Evolutionary conservation across 2,797 vertebrate species (phyloP), one percentile per base, ranked within the genome.

Genomic region (Pangasius larnaudii): DNA sequence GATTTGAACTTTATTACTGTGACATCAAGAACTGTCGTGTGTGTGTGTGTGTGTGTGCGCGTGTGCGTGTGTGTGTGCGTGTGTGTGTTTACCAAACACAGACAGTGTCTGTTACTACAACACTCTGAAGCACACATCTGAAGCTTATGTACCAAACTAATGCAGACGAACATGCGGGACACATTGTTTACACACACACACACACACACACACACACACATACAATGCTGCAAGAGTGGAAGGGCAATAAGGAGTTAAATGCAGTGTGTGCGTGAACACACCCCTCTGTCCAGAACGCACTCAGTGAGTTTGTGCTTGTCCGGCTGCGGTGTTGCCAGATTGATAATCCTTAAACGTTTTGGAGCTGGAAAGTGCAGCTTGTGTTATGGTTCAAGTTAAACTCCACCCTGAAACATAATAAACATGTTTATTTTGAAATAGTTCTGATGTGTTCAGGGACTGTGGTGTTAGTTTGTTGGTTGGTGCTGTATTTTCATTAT

Each of bases 51-150:
- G 30, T 90, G 39, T 27, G 46, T 58, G 77, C 24, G 30, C 46
- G 81, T 46, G 58, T 84, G 33, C 91, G 91, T 92, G 58, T 84
- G 30, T 90, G 39, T 27, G 46, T 58, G 77, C 24, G 30, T 63
- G 81, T 46, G 58, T 84, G 33, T 91, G 91, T 92, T 91, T 92
- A 91, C 90, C 85, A 86, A 92, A 91, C 87, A 91, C 88, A 93
- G 89, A 88, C 79, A 86, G 85, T 86, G 90, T 84, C 78, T 83
- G 85, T 91, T 91, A 89, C 90, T 90, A 84, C 89, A 87, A 61
- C 87, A 87, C 67, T 83, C 82, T 69, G 51, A 59, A 80, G 30
- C 33, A 42, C 33, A 42, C 86, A 89, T 87, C 80, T 59, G 36
- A 58, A 80, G 85, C 80, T 78, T 78, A 22, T 58, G 51, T 56